These are phyloP conservation scores for Tokudaia muenninki DNA, from an alignment of 2,797 vertebrate genomes.

Conservation along the genomic window DNA sequence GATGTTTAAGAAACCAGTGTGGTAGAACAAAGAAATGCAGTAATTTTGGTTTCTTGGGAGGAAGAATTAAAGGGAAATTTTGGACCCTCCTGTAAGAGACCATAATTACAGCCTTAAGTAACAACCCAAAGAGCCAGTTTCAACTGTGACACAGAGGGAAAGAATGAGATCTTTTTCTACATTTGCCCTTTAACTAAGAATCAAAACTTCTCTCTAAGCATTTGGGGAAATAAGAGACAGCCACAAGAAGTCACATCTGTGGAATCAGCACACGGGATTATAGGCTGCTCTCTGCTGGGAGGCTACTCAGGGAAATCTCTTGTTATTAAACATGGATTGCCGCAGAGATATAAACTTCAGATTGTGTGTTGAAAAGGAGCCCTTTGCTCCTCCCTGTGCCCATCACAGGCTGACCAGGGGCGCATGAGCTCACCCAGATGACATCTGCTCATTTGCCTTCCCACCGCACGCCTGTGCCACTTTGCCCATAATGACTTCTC, in stretches of 20 bases:
- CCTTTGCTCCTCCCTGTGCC: neutral
- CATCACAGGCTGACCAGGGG: neutral
- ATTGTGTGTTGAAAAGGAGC: too few relatives aligned
- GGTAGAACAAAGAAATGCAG: neutral
- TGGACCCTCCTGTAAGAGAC: neutral
- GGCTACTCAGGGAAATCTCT: accelerated
- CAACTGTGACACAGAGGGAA: neutral
- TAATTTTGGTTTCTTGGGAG: neutral
- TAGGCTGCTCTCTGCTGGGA: neutral
- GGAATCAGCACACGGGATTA: neutral
- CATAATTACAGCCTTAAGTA: neutral
- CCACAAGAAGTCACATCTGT: neutral
- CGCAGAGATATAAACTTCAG: accelerated
- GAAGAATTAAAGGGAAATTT: slow-evolving; percentile 23
- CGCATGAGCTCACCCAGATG: neutral
- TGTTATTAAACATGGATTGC: accelerated
- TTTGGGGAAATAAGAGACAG: neutral
- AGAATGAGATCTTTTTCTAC: neutral
- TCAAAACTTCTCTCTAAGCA: neutral
- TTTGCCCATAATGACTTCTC: neutral
- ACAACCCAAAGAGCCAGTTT: neutral
- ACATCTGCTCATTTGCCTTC: neutral
- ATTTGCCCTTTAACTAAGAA: neutral
- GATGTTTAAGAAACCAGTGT: neutral
- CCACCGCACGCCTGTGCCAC: accelerated